Evolutionary conservation across 1,140 invertebrate genomes (phyloP).

Genomic region (Musca vetustissima): DNA sequence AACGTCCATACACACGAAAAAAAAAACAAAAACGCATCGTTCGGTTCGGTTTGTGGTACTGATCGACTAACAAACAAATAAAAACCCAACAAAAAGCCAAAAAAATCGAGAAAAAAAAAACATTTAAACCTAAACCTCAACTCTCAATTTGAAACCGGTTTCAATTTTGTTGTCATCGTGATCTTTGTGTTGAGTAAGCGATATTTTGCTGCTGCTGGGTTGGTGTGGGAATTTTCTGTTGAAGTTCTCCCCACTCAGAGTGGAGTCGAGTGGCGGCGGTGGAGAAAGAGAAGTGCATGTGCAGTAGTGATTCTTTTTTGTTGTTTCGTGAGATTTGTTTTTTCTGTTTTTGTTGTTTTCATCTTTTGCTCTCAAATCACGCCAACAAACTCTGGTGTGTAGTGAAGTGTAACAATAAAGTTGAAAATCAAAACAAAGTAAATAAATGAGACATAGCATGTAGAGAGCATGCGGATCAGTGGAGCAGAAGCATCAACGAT

Average conservation of each 20-base stretch:
- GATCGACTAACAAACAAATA: background rate
- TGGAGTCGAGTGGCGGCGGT: too few species aligned
- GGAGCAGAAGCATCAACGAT: background rate
- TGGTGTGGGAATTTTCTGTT: conserved; percentile 18
- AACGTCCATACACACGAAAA: conserved; percentile 4
- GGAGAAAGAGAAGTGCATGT: too few species aligned
- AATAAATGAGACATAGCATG: conserved; percentile 3
- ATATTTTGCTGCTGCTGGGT: background rate
- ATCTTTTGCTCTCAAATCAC: too few species aligned
- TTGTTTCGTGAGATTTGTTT: background rate
- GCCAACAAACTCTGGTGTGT: too few species aligned
- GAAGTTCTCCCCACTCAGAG: background rate
- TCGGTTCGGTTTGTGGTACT: conserved; percentile 1
- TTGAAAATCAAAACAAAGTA: conserved; percentile 19
- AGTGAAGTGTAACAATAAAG: conserved; percentile 1
- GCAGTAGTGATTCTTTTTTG: conserved; percentile 10
- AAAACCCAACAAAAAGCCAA: background rate
- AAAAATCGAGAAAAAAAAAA: background rate
- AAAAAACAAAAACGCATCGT: too few species aligned
- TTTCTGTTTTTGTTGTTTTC: background rate
- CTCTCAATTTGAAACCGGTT: conserved; percentile 16
- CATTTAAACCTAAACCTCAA: conserved; percentile 5
- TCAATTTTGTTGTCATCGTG: conserved; percentile 9
- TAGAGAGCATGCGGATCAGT: too few species aligned
- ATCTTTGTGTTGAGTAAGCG: conserved; percentile 16